Percentiles rank a stretch among this genome's conserved stretches.
These are phyloP conservation scores for Amphimedon queenslandica DNA, from an alignment of 37 sponge, comb jelly and placozoan genomes.

Conservation along the genomic window DNA sequence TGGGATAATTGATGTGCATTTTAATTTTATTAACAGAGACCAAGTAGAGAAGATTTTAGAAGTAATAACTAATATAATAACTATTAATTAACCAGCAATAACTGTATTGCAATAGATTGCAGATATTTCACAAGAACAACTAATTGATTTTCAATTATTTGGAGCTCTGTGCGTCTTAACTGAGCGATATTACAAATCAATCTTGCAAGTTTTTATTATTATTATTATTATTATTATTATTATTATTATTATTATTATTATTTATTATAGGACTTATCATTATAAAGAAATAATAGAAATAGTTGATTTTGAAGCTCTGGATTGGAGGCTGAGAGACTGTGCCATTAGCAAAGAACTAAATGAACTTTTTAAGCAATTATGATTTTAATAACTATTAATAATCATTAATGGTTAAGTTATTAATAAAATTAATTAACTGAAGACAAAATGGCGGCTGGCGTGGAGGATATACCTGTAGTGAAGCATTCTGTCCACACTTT, in stretches of 20 bases:
- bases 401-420: too few relatives aligned
- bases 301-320: conserved; percentile 75
- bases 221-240: too few relatives aligned
- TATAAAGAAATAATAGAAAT: conserved; percentile 58
- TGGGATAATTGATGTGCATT: conserved; percentile 30
- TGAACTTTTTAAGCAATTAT: conserved; percentile 25
- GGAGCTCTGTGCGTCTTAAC: conserved; percentile 55
- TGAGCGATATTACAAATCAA: too few relatives aligned
- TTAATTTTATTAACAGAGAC: conserved; percentile 12
- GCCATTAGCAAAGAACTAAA: conserved; percentile 24
- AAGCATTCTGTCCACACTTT: conserved; percentile 95
- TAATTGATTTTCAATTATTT: conserved; percentile 40
- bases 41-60: conserved; percentile 21
- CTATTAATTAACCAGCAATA: too few relatives aligned
- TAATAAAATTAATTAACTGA: too few relatives aligned
- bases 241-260: background rate
- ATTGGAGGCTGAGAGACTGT: conserved; percentile 66
- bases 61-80: too few relatives aligned
- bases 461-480: conserved; percentile 44
- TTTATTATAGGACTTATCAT: background rate
- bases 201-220: too few relatives aligned
- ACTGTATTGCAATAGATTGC: conserved; percentile 13
- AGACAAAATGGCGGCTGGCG: conserved; percentile 1
- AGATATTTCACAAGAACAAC: conserved; percentile 5
- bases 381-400: too few relatives aligned